Percentiles rank a stretch among this genome's conserved stretches.
Conservation (phyloP, 2,888 invertebrate genomes). For the Tyria jacobaeae region DNA sequence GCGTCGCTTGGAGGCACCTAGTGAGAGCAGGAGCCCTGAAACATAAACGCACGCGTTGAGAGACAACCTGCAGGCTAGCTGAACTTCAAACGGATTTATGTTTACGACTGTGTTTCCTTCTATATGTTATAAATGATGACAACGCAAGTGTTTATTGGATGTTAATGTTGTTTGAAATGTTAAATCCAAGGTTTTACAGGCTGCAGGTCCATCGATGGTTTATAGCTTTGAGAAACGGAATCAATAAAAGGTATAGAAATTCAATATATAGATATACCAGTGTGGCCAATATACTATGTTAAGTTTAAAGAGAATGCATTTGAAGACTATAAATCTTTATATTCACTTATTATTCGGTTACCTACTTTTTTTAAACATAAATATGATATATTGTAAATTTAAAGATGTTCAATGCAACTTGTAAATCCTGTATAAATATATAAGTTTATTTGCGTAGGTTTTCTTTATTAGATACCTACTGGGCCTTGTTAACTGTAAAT, state of each 20-base stretch:
- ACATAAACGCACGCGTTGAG: constrained; percentile 56
- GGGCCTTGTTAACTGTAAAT: no score
- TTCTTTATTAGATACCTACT: no score
- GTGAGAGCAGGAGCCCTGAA: constrained; percentile 82
- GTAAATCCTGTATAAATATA: no score
- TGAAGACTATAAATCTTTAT: neutral
- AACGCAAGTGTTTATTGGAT: constrained; percentile 50
- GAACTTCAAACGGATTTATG: constrained; percentile 61
- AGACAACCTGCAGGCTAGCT: constrained; percentile 33
- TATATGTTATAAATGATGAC: constrained; percentile 40
- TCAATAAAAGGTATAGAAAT: constrained; percentile 5
- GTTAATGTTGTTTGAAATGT: constrained; percentile 43
- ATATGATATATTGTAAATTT: no score
- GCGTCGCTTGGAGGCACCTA: constrained; percentile 77
- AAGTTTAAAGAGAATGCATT: neutral
- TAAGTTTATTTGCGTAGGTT: no score
- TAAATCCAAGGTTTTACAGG: constrained; percentile 25
- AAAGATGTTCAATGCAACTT: no score
- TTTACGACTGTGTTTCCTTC: constrained; percentile 51
- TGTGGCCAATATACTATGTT: neutral
- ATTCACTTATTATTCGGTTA: neutral
- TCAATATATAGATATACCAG: neutral
- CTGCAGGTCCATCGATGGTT: constrained; percentile 26
- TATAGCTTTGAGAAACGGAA: constrained; percentile 33
- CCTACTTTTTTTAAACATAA: no score